These are phyloP conservation scores for Phrynocephalus vlangalii DNA, from an alignment of 2,797 vertebrate genomes.

Conservation along the genomic window DNA sequence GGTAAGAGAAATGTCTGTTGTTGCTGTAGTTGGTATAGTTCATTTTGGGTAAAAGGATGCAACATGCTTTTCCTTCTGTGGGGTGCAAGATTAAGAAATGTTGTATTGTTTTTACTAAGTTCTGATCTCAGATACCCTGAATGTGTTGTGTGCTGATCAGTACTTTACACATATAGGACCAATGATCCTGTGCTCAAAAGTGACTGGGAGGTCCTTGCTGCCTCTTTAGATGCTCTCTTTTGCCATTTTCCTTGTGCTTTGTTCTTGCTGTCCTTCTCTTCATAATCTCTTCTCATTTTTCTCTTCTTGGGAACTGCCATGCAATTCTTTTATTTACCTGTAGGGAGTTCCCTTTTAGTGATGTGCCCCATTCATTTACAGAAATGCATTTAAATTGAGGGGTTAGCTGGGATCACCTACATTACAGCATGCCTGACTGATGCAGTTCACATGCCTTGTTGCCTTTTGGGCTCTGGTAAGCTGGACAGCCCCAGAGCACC, in stretches of 20 bases:
- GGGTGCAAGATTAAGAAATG: neutral
- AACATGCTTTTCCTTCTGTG: conserved; percentile 9
- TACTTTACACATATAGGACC: neutral
- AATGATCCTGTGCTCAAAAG: neutral
- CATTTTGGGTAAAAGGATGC: conserved; percentile 32
- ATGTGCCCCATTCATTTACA: neutral
- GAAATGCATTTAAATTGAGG: no score
- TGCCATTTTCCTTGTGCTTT: neutral
- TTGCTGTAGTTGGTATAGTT: conserved; percentile 39
- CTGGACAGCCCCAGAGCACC: no score
- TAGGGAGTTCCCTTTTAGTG: neutral
- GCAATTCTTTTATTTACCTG: neutral
- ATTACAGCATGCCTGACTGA: no score
- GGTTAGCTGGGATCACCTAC: no score
- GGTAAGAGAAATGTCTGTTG: conserved; percentile 84
- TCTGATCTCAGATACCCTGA: neutral
- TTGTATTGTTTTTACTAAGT: neutral
- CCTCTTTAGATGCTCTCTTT: neutral
- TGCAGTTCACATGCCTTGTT: no score
- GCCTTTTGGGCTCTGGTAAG: no score
- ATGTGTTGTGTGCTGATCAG: neutral
- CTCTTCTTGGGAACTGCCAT: neutral
- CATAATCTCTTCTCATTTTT: neutral
- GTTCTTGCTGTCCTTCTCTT: neutral
- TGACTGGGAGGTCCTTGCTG: neutral